phyloP scores from a whole-genome alignment of 2,888 invertebrate species.

The Ophion obscuratus region DNA sequence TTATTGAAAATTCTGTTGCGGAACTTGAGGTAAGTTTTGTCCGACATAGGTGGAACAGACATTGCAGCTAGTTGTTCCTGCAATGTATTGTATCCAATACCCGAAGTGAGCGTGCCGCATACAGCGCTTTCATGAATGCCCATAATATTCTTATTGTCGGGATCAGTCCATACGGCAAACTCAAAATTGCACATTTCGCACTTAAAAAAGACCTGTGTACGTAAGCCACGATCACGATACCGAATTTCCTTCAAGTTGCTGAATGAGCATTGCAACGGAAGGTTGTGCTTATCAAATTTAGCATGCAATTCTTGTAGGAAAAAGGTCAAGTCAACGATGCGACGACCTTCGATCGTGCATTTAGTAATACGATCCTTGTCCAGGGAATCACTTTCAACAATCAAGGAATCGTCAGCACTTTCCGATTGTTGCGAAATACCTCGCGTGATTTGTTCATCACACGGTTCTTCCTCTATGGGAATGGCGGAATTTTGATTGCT shows the following conservation, averaged over 20 bases:
- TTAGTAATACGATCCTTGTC: background rate
- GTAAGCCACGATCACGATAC: slow-evolving; percentile 19
- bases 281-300: slow-evolving; percentile 6
- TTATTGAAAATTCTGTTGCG: slow-evolving; percentile 1
- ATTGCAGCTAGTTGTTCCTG: slow-evolving; percentile 37
- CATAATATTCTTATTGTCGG: slow-evolving; percentile 8
- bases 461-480: background rate
- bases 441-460: background rate
- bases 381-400: background rate
- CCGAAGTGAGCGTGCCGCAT: slow-evolving; percentile 46
- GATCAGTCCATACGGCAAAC: slow-evolving; percentile 31
- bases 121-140: slow-evolving; percentile 52
- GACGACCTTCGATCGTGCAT: slow-evolving; percentile 30
- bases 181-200: slow-evolving; percentile 31
- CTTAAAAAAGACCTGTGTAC: slow-evolving; percentile 14
- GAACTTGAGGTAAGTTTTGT: slow-evolving; percentile 32
- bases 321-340: slow-evolving; percentile 31
- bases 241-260: background rate
- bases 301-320: slow-evolving; percentile 18
- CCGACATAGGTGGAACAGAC: slow-evolving; percentile 39
- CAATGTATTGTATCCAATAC: slow-evolving; percentile 44
- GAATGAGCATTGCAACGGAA: slow-evolving; percentile 10
- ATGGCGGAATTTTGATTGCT: no score
- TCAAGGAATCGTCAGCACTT: background rate
- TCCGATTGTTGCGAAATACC: background rate